Base-by-base conservation (phyloP, 1,140 invertebrate species). In the Trichonephila clavipes region DNA sequence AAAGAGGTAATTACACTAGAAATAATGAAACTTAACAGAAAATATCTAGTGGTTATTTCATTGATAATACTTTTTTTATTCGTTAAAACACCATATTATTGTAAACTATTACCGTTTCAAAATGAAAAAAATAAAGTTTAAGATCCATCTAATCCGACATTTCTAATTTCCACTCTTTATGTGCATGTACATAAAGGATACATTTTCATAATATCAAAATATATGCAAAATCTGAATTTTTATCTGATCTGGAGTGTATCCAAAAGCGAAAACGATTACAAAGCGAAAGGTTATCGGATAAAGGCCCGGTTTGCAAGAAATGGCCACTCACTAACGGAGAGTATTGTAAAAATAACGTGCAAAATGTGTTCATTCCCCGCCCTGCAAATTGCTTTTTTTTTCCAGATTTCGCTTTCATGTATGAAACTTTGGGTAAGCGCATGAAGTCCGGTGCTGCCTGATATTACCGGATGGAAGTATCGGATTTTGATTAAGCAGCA, bases 391-490 rank as follows among this genome's bases (percentile, higher is more conserved):
- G 86, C 86, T 24, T 64, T 24, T n/a, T 58, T 88, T 40, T 51
- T 18, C 19, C 61, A 34, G 86, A 40, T 88, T 88, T 44, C 85
- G 5, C 59, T 87, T 87, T 87, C 34, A 88, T 64, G 62, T 64
- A 85, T 58, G 51, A 61, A 85, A 85, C 21, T 85, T 61, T 51
- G 51, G 19, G 24, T 85, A 59, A 44, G n/a, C 85, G 85, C 59
- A 87, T 51, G 59, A 59, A 88, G 86, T 88, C 86, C 86, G 86
- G 86, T 88, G 19, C 7, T 88, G 19, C 7, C 61, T 58, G 34
- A 85, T 92, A 85, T 92, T 92, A 85, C 77, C 82, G 61, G 90
- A 92, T 64, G 90, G 59, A 92, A 92, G 81, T 92, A 92, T 92
- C 82, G 90, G 90, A 92, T 85, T 92, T 92, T 92, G 90, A 92